Conservation (phyloP, 2,797 vertebrate species). For the Odontamblyopus lacepedii region DNA sequence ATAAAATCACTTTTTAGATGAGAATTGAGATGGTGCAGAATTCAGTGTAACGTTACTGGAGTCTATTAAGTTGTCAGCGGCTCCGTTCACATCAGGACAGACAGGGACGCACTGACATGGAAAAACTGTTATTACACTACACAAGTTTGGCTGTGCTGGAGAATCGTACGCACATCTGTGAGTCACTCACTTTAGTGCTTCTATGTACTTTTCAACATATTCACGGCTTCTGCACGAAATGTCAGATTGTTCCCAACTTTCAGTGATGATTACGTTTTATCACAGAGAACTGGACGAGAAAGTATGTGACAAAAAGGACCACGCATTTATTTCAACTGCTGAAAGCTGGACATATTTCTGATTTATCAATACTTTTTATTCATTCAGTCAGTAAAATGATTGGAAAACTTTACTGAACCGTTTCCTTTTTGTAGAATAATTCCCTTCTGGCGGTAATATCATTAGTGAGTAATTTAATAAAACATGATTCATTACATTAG, state of each 20-base stretch:
- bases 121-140: constrained; percentile 28
- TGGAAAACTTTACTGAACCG: too few species aligned
- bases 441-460: too few species aligned
- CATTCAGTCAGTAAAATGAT: too few species aligned
- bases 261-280: constrained; percentile 3
- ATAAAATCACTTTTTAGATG: constrained; percentile 10
- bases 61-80: constrained; percentile 49
- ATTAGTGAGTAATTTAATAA: too few species aligned
- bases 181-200: neutral
- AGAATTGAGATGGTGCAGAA: constrained; percentile 1
- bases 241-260: constrained; percentile 16
- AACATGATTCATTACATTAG: too few species aligned
- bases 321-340: neutral
- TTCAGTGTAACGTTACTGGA: constrained; percentile 16
- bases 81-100: constrained; percentile 19
- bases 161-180: constrained; percentile 16
- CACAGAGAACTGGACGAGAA: neutral
- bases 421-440: neutral
- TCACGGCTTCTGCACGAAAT: constrained; percentile 2
- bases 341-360: neutral
- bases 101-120: constrained; percentile 18
- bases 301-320: neutral
- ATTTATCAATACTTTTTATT: too few species aligned
- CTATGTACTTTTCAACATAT: neutral
- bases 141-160: constrained; percentile 12